phyloP scores from a whole-genome alignment of 2,113 vertebrate genomes.

The Falco punctatus region DNA sequence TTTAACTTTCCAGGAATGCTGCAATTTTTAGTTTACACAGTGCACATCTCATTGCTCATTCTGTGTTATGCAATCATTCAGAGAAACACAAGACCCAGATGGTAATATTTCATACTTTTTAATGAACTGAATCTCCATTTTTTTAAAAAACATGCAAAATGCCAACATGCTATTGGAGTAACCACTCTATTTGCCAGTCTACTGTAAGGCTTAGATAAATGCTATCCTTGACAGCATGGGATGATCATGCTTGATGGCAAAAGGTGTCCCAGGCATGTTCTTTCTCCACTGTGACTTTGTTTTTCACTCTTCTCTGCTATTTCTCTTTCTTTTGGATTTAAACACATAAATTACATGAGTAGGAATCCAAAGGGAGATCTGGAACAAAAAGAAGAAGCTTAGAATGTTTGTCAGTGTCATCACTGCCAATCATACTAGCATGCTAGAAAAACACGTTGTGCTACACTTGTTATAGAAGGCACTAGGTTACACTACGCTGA shows the following conservation, averaged over 20 bases:
- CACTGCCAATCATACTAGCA: not conserved
- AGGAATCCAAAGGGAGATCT: constrained; percentile 22
- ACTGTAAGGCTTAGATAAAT: not conserved
- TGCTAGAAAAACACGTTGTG: not conserved
- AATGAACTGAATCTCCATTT: not conserved
- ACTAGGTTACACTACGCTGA: not conserved
- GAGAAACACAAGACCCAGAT: constrained; percentile 21
- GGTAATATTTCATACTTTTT: not conserved
- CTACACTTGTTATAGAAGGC: not conserved
- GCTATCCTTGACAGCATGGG: not conserved
- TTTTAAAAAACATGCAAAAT: not conserved
- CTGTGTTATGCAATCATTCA: constrained; percentile 19
- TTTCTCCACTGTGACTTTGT: not conserved
- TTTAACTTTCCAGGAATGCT: constrained; percentile 49
- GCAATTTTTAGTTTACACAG: not conserved
- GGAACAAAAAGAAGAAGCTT: constrained; percentile 37
- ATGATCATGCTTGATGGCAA: not conserved
- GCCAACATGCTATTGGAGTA: not conserved
- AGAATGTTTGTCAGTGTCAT: not conserved
- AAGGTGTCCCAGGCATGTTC: not conserved
- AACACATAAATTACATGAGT: not conserved
- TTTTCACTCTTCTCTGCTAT: constrained; percentile 50
- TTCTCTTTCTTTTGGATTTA: constrained; percentile 49
- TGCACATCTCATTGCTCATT: constrained; percentile 21
- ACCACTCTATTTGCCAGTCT: not conserved